Evolutionary conservation across 2,888 invertebrate species (phyloP).

Genomic region (Stegana nigrithorax): DNA sequence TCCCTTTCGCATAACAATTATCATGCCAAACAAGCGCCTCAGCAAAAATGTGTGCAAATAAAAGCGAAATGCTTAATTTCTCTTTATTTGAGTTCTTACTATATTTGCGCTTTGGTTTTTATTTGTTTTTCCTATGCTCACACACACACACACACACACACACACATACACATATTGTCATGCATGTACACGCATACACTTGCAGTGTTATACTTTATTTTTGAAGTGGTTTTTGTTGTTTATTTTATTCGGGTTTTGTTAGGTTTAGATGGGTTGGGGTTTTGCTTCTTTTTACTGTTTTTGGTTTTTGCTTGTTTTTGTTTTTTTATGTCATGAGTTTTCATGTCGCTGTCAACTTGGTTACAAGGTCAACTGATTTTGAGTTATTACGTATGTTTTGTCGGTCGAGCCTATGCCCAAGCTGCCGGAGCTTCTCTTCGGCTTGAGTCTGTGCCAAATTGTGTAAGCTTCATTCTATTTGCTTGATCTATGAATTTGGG

Average conservation of each 20-base stretch:
- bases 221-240: background rate
- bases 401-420: no score
- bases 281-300: background rate
- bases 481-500: background rate
- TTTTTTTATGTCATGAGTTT: background rate
- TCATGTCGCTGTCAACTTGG: background rate
- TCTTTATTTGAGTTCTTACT: slow-evolving; percentile 6
- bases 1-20: background rate
- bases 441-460: no score
- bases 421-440: no score
- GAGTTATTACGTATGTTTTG: slow-evolving; percentile 9
- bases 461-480: no score
- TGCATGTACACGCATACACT: no score
- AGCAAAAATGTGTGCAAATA: background rate
- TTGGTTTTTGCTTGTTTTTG: background rate
- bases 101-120: slow-evolving; percentile 4
- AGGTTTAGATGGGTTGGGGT: background rate
- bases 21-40: slow-evolving; percentile 2
- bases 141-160: no score
- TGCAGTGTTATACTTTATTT: no score
- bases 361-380: slow-evolving; percentile 10
- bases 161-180: no score
- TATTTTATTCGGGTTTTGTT: background rate
- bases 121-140: background rate
- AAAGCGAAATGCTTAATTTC: slow-evolving; percentile 14